Base-by-base conservation (phyloP, 2,797 vertebrate genomes). In the Rhincodon typus region DNA sequence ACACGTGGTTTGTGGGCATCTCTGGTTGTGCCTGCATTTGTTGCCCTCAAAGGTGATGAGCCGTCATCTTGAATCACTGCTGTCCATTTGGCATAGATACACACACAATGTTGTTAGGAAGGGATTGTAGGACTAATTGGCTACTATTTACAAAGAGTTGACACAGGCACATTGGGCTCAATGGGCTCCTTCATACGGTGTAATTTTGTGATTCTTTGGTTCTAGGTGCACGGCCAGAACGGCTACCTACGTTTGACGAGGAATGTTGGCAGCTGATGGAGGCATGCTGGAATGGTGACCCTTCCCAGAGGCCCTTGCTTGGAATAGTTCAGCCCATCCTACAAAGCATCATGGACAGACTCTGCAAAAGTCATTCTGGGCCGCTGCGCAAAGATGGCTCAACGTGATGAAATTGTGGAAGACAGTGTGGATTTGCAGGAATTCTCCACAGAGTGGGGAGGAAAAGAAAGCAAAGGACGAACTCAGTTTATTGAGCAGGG, bases 241-340 rank as follows among this genome's bases (percentile, higher is more conserved):
- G 99, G 0, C 96, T 99, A 10, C 74, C 98, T 0, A 96, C 96
- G 96, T 99, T 99, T 17, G 99, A 99, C 6, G 99, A 99, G 96
- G 99, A 99, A 30, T 99, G 99, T 97, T 99, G 99, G 99, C 99
- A 99, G 98, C 97, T 99, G 97, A 99, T 99, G 99, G 99, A 99
- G 97, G 99, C 99, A 8, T 99, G 99, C 96, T 99, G 99, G 99
- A 99, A 98, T 0, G 99, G 99, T 0, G 99, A 99, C 96, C 97
- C 99, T 2, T 98, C 98, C 10, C 98, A 98, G 97, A 98, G 99
- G 84, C 99, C 99, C 0, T 98, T 99, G 84, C 96, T 99, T 79
- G 99, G 99, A 0, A 99, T 99, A 0, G 99, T 99, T 90, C 98
- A 99, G 97, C 99, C 99, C 91, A 98, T 98, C 97, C 98, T 99